These are phyloP conservation scores for Laodelphax striatellus DNA, from an alignment of 1,140 invertebrate genomes.

Conservation along the genomic window DNA sequence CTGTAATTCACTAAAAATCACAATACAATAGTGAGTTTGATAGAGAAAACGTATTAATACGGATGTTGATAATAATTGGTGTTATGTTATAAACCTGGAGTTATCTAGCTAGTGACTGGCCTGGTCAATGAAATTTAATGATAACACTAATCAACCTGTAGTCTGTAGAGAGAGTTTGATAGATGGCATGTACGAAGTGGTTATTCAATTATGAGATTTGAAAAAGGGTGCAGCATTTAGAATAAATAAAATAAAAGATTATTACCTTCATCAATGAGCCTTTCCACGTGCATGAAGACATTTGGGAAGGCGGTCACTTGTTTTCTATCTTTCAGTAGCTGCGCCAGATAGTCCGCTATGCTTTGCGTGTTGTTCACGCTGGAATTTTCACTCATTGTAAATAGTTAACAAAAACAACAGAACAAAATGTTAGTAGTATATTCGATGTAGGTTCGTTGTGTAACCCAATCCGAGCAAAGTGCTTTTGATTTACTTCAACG, in stretches of 20 bases:
- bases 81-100: too few species aligned
- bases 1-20: too few species aligned
- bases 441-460: conserved; percentile 2
- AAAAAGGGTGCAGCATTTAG: too few species aligned
- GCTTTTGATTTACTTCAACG: background rate
- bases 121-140: too few species aligned
- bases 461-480: background rate
- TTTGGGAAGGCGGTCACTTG: conserved; percentile 98
- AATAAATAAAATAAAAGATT: background rate
- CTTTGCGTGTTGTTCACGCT: conserved; percentile 54
- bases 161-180: too few species aligned
- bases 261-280: conserved; percentile 95
- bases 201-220: too few species aligned
- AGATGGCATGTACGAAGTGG: too few species aligned
- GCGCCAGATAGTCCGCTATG: conserved; percentile 98
- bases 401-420: background rate
- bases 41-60: too few species aligned
- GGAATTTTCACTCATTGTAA: conserved; percentile 11
- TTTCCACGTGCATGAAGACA: conserved; percentile 98
- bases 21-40: too few species aligned
- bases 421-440: background rate
- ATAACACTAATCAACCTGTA: too few species aligned
- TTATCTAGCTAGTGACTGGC: too few species aligned
- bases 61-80: too few species aligned
- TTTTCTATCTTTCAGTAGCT: conserved; percentile 99